Percentiles rank a stretch among this genome's conserved stretches.
Conservation (phyloP, 2,888 invertebrate genomes). For the Scotopteryx bipunctaria region DNA sequence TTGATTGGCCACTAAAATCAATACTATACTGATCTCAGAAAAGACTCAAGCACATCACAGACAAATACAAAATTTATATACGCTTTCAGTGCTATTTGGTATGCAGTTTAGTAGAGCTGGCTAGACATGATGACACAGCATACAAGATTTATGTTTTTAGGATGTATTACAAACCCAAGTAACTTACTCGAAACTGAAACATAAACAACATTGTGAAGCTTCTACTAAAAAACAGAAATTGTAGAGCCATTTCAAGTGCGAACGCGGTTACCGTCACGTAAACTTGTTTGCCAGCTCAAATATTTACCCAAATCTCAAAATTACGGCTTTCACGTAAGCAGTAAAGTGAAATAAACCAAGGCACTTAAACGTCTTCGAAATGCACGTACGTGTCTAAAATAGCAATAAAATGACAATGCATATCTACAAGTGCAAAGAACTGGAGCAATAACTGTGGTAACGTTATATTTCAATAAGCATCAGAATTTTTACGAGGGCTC, state of each 20-base stretch:
- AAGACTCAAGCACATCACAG: no score
- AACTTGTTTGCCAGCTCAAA: conserved; percentile 29
- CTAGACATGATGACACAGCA: no score
- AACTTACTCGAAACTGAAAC: background rate
- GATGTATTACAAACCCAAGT: no score
- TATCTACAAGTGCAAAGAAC: conserved; percentile 26
- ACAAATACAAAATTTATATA: no score
- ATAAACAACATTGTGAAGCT: background rate
- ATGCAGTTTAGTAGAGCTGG: no score
- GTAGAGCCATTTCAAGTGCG: conserved; percentile 23
- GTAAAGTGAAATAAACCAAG: conserved; percentile 21
- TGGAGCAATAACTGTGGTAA: conserved; percentile 23
- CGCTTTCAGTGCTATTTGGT: no score
- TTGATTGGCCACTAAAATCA: no score
- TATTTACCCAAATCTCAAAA: conserved; percentile 36
- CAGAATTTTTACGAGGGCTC: conserved; percentile 25
- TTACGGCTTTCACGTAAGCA: conserved; percentile 26
- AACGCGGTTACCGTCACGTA: conserved; percentile 22
- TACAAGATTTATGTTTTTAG: no score
- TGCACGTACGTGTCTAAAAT: conserved; percentile 19
- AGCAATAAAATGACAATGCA: conserved; percentile 19
- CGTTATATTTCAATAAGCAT: conserved; percentile 17
- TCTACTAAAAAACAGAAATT: conserved; percentile 18
- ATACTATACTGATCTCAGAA: no score
- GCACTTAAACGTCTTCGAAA: conserved; percentile 20